Base-by-base conservation (phyloP, 2,113 vertebrate species). In the Sarotherodon lohbergeri region DNA sequence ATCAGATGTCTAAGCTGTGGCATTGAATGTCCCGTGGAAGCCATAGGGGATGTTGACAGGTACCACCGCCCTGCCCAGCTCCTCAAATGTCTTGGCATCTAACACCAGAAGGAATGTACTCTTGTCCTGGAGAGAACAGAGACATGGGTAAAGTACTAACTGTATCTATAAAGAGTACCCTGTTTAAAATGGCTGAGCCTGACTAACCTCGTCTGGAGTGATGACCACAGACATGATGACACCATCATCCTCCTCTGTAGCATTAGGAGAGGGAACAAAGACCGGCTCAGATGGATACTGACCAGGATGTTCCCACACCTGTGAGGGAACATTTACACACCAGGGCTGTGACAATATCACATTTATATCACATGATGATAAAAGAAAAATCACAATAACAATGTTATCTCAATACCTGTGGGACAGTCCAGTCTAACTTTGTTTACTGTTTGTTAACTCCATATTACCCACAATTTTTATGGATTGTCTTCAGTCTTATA, bases 251-350 rank as follows among this genome's bases (percentile, higher is more conserved):
- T 99, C 98, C 85, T 97, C 96, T 0, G 2, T 93, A 80, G 97
- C 93, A 6, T 95, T 63, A 29, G 97, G 97, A 46, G 93, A 92
- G 27, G 97, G 96, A 57, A 98, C 96, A 94, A 98, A 99, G 92
- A 98, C 82, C 0, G 98, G 98, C 87, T 99, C 98, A 22, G 98
- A 98, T 0, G 98, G 98, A 95, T 97, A 99, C 90, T 94, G 96
- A 32, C 97, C 97, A 52, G 97, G 91, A 91, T 98, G 91, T 89
- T 96, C 95, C 98, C 98, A 99, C 41, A 97, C 95, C 97, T 99
- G 68, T 3, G 12, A 68, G 50, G 48, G 76, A 88, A 32, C 1
- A 10, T 19, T 57, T 19, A 8, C 34, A 66, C 34, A 66, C 19
- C 19, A 11, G 17, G 61, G 61, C 9, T 39, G 9, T 36, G 19